Conservation (phyloP, 1,140 invertebrate species). For the Pseudomyrmex gracilis region DNA sequence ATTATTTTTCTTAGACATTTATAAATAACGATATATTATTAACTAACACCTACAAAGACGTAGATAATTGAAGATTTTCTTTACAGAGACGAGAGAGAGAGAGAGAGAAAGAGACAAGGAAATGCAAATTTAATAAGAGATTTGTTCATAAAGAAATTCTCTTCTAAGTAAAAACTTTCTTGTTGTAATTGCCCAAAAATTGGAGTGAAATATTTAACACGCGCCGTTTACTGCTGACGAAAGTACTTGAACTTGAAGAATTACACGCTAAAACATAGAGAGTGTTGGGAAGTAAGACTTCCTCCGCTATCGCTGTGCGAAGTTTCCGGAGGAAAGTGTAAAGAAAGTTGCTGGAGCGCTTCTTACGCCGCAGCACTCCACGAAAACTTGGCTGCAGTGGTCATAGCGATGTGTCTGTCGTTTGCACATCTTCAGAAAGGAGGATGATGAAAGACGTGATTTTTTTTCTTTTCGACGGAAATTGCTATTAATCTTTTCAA, state of each 20-base stretch:
- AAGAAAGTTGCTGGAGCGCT: constrained; percentile 4
- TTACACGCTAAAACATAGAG: not conserved
- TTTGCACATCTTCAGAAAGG: constrained; percentile 1
- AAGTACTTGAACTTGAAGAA: not conserved
- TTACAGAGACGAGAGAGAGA: too few species aligned
- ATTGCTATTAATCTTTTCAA: constrained; percentile 18
- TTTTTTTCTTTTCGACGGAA: not conserved
- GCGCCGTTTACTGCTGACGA: not conserved
- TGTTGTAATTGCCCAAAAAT: not conserved
- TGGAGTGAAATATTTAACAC: not conserved
- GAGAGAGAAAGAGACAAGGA: too few species aligned
- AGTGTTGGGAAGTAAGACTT: not conserved
- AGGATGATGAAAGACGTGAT: not conserved
- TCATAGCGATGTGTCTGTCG: constrained; percentile 28
- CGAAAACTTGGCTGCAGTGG: constrained; percentile 1
- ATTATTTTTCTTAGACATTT: not conserved
- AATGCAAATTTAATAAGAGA: too few species aligned
- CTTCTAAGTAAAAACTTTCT: too few species aligned
- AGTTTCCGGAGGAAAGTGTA: constrained; percentile 6
- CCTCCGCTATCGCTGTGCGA: not conserved
- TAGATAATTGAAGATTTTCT: too few species aligned
- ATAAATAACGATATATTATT: not conserved
- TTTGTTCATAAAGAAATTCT: too few species aligned
- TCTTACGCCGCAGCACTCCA: not conserved
- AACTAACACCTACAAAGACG: too few species aligned